Conservation (phyloP, 2,888 invertebrate genomes). For the Phlogophora meticulosa region DNA sequence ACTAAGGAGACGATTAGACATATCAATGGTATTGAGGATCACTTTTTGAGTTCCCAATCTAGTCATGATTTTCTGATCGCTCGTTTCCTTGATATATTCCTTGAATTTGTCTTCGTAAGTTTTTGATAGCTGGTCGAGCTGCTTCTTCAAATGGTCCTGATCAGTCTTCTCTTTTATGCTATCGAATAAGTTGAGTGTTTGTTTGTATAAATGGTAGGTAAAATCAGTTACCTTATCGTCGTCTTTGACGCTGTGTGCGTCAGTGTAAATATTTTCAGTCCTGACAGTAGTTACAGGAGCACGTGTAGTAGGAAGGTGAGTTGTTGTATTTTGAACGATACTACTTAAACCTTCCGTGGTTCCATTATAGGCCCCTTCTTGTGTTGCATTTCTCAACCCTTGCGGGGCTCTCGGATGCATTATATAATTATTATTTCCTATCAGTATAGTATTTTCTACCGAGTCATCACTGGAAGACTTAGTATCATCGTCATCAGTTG, state of each 20-base stretch:
- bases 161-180: constrained; percentile 62
- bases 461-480: background rate
- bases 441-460: too few relatives aligned
- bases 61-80: constrained; percentile 73
- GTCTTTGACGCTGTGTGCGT: constrained; percentile 63
- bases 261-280: constrained; percentile 8
- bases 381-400: too few relatives aligned
- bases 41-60: constrained; percentile 75
- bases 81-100: constrained; percentile 70
- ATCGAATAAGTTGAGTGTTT: constrained; percentile 73
- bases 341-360: too few relatives aligned
- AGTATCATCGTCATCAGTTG: background rate
- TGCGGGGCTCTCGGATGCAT: too few relatives aligned
- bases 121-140: constrained; percentile 63
- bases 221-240: constrained; percentile 70
- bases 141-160: constrained; percentile 54
- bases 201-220: constrained; percentile 70
- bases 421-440: too few relatives aligned
- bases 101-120: constrained; percentile 73
- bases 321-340: too few relatives aligned
- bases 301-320: too few relatives aligned
- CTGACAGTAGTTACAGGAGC: constrained; percentile 18
- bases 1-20: constrained; percentile 72
- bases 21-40: constrained; percentile 76
- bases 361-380: too few relatives aligned